Conservation (phyloP, 2,888 invertebrate genomes). For the Meganola albula region DNA sequence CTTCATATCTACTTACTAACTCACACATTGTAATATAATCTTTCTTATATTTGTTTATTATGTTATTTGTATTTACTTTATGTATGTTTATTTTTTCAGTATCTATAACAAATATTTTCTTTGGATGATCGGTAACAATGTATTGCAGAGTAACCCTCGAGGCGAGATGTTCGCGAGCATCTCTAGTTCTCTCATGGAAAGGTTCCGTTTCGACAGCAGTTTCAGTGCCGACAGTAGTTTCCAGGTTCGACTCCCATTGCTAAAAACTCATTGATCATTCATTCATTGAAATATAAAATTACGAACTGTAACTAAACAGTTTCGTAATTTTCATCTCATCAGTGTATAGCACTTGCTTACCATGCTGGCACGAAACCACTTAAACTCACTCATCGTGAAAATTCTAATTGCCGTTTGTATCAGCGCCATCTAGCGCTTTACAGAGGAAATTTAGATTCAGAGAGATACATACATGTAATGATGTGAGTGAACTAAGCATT, state of each 20-base stretch:
- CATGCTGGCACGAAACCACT: too few species aligned
- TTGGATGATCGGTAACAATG: conserved; percentile 45
- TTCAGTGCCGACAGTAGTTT: conserved; percentile 86
- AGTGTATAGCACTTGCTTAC: too few species aligned
- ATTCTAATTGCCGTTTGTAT: too few species aligned
- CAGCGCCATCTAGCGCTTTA: conserved; percentile 36
- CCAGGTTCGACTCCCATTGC: conserved; percentile 79
- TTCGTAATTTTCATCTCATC: conserved; percentile 18
- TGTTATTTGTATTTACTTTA: conserved; percentile 29
- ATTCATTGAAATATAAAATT: conserved; percentile 27
- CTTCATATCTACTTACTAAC: too few species aligned
- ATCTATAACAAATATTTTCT: conserved; percentile 25
- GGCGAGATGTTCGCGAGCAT: conserved; percentile 91
- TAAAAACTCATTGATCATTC: conserved; percentile 49
- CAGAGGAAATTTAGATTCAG: too few species aligned
- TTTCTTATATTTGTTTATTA: conserved; percentile 17
- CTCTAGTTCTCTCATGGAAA: conserved; percentile 88
- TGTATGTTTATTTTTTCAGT: conserved; percentile 52
- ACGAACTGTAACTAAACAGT: too few species aligned
- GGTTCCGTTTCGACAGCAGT: conserved; percentile 87
- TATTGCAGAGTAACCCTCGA: conserved; percentile 83
- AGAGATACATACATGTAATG: too few species aligned
- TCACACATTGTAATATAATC: too few species aligned
- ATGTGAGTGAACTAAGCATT: too few species aligned
- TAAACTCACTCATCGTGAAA: too few species aligned